Evolutionary conservation across 2,113 vertebrate species (phyloP).

Genomic region (Probosciger aterrimus): DNA sequence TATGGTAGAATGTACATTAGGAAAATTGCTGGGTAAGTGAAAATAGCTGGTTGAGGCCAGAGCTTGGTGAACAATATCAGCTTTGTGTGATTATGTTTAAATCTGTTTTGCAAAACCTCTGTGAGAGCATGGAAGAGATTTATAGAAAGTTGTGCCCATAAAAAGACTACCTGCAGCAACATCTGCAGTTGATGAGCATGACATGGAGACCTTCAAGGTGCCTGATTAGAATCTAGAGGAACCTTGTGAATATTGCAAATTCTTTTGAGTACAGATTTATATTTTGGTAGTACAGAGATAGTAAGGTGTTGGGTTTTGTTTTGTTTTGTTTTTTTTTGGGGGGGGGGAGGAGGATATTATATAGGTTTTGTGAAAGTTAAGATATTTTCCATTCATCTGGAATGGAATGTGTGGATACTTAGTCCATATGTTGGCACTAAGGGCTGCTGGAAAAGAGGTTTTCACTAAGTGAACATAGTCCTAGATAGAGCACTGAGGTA

Average conservation of each 20-base stretch:
- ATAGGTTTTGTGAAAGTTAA: neutral
- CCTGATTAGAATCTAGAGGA: neutral
- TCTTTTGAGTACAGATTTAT: neutral
- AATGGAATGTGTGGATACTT: neutral
- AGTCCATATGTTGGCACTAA: neutral
- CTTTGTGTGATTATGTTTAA: neutral
- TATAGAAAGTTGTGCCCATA: neutral
- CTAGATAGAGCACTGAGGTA: neutral
- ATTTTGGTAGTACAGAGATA: neutral
- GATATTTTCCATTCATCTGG: neutral
- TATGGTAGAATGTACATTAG: neutral
- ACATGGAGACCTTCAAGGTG: neutral
- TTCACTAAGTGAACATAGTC: neutral
- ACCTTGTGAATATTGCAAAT: neutral
- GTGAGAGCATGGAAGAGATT: neutral
- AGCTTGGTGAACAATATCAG: neutral
- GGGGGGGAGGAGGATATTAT: neutral
- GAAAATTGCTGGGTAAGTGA: neutral
- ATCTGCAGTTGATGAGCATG: neutral
- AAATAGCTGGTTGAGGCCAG: neutral
- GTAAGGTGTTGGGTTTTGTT: neutral
- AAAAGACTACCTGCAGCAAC: neutral
- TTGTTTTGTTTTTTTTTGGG: rapidly evolving
- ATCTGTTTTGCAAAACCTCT: neutral
- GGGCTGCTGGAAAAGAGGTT: neutral